Evolutionary conservation across 1,140 invertebrate species (phyloP).

Genomic region (Drosophila persimilis): DNA sequence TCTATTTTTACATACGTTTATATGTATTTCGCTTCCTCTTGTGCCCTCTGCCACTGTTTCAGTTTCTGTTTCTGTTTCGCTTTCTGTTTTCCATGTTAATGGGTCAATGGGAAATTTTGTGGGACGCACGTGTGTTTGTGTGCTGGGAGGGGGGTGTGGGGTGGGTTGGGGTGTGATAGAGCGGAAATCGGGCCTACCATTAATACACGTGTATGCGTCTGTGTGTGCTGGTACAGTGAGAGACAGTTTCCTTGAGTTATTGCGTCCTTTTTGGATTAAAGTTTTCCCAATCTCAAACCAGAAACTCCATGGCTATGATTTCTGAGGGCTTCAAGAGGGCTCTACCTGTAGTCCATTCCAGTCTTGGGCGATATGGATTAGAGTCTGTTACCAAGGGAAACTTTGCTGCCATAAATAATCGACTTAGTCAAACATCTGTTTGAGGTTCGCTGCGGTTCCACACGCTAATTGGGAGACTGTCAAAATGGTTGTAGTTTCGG

Average conservation of each 20-base stretch:
- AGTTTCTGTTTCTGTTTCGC: slow-evolving; percentile 37
- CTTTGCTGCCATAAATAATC: slow-evolving; percentile 37
- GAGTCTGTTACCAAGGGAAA: slow-evolving; percentile 25
- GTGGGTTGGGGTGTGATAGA: background rate
- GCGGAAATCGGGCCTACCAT: slow-evolving; percentile 32
- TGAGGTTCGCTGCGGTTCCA: slow-evolving; percentile 4
- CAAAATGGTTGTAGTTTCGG: slow-evolving; percentile 1
- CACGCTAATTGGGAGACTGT: slow-evolving; percentile 31
- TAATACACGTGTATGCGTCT: background rate
- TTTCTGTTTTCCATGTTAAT: slow-evolving; percentile 69
- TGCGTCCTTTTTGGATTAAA: too few species aligned
- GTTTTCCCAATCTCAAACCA: too few species aligned
- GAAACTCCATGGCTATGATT: too few species aligned
- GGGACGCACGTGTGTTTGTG: slow-evolving; percentile 38
- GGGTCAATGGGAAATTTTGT: slow-evolving; percentile 74
- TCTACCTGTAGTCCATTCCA: too few species aligned
- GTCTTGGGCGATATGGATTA: slow-evolving; percentile 10
- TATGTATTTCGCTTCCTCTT: slow-evolving; percentile 17
- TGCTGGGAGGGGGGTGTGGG: slow-evolving; percentile 25
- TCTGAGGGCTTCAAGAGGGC: too few species aligned
- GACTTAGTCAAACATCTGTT: slow-evolving; percentile 36
- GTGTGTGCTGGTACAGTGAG: slow-evolving; percentile 12
- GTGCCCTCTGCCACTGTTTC: slow-evolving; percentile 3
- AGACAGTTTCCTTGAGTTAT: background rate
- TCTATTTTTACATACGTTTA: slow-evolving; percentile 53